Evolutionary conservation across 2,113 vertebrate genomes (phyloP), one percentile per base, ranked within the genome.

Genomic region (Pipa parva): DNA sequence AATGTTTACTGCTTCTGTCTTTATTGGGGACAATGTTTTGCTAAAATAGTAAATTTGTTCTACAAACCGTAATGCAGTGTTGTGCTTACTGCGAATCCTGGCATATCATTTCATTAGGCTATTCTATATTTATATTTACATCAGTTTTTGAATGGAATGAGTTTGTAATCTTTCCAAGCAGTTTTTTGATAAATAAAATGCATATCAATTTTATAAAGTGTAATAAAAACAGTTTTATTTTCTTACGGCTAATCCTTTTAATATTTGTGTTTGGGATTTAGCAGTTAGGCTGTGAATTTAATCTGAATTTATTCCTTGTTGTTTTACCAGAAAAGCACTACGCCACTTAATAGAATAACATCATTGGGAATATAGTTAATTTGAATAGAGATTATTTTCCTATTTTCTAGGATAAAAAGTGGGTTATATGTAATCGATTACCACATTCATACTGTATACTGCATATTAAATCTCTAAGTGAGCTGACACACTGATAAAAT

Each of bases 191-290:
- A 70, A 70, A 61, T 61, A 60, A 60, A 57, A 70, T 70, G 25
- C 57, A 27, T 61, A 27, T 52, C 48, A 26, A 18, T 54, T 70
- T 52, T 61, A 54, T 60, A 70, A 70, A 54, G 57, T 61, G 66
- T 61, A 70, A 61, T 61, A 70, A 70, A 70, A 54, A 46, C 48
- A 45, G 58, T 36, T 61, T 61, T 70, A 54, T 70, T 61, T 70
- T 51, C 65, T 49, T 60, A 45, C 29, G 66, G 66, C 66, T 70
- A 70, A 70, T 61, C 48, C 48, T 50, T 60, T 70, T 70, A 61
- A 70, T 61, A 70, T 70, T 70, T 70, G 66, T 70, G 57, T 61
- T 70, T 70, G 48, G 58, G 66, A 61, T 70, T 70, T 70, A 59
- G 45, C 66, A 70, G 57, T 70, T 54, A 58, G 48, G 36, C 36